Evolutionary conservation across 35 echinoderm and acorn worm species (phyloP).

Genomic region (Apostichopus japonicus): DNA sequence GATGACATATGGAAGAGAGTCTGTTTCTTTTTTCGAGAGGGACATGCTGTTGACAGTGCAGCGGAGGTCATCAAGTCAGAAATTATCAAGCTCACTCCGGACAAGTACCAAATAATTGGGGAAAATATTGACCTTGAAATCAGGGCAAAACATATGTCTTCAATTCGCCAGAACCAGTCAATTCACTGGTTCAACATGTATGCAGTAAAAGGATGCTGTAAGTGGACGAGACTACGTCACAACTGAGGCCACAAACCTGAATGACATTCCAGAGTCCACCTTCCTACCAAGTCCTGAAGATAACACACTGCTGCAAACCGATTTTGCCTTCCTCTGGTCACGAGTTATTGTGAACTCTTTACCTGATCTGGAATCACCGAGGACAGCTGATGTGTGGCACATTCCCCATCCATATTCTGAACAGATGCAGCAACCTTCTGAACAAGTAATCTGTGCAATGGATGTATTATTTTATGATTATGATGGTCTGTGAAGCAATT

Average conservation of each 20-base stretch:
- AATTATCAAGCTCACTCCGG: neutral
- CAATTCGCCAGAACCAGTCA: neutral
- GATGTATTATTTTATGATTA: no score
- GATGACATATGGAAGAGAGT: neutral
- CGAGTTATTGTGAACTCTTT: neutral
- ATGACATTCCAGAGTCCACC: neutral
- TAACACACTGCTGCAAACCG: neutral
- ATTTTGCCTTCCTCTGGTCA: neutral
- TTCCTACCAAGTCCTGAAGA: neutral
- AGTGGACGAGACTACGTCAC: neutral
- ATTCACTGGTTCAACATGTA: conserved; percentile 6
- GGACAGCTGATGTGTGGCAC: neutral
- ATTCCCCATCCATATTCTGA: neutral
- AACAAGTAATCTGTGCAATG: neutral
- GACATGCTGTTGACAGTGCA: neutral
- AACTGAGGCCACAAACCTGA: neutral
- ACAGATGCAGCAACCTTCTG: neutral
- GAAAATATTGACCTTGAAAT: neutral
- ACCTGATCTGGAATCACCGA: neutral
- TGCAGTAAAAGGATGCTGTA: neutral
- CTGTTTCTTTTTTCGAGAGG: neutral
- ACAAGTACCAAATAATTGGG: conserved; percentile 4
- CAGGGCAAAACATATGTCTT: neutral
- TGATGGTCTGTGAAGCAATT: no score
- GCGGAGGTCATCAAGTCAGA: neutral